Evolutionary conservation across 1,140 invertebrate genomes (phyloP).

Genomic region (Scaptomyza pallida): DNA sequence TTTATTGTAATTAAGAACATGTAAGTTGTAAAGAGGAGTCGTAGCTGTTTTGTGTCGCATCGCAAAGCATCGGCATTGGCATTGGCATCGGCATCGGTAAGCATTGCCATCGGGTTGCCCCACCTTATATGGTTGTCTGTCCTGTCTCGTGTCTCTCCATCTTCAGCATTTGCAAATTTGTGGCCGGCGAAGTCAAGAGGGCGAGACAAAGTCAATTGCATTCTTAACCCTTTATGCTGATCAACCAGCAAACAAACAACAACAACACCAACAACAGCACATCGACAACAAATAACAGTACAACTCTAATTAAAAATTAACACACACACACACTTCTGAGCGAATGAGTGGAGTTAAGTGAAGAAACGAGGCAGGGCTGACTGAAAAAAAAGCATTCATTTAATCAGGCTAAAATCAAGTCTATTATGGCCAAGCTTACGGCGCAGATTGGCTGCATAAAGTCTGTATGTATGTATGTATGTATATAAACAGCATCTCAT

Average conservation of each 20-base stretch:
- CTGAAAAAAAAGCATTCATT: slow-evolving; percentile 56
- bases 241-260: slow-evolving; percentile 49
- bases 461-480: slow-evolving; percentile 30
- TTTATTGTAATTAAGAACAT: slow-evolving; percentile 83
- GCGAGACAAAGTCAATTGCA: slow-evolving; percentile 82
- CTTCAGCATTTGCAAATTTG: slow-evolving; percentile 79
- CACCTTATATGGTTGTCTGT: slow-evolving; percentile 63
- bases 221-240: slow-evolving; percentile 77
- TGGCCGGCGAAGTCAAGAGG: slow-evolving; percentile 73
- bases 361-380: too few relatives aligned
- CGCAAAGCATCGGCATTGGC: neutral
- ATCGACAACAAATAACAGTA: slow-evolving; percentile 75
- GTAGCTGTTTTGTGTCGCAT: slow-evolving; percentile 56
- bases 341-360: neutral
- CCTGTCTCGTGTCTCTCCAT: slow-evolving; percentile 67
- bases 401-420: slow-evolving; percentile 80
- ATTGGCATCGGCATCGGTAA: neutral
- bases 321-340: slow-evolving; percentile 60
- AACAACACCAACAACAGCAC: slow-evolving; percentile 48
- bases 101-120: slow-evolving; percentile 39
- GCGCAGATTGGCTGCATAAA: slow-evolving; percentile 66
- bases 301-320: slow-evolving; percentile 83
- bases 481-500: slow-evolving; percentile 67
- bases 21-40: slow-evolving; percentile 81
- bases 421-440: slow-evolving; percentile 71